Conservation (phyloP, 2,888 invertebrate genomes). For the Drosophila greeni region DNA sequence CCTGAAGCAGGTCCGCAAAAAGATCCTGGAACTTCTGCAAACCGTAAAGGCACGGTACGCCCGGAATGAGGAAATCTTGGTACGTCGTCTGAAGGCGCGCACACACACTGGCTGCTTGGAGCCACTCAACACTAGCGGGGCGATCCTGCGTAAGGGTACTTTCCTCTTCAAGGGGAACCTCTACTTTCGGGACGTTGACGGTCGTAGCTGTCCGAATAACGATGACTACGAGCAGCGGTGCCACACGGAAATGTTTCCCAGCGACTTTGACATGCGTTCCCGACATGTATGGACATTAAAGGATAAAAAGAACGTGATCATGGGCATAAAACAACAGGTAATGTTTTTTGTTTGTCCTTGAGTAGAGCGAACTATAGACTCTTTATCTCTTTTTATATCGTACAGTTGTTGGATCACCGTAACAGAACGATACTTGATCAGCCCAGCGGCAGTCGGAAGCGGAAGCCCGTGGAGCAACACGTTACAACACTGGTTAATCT, state of each 20-base stretch:
- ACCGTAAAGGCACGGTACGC: constrained; percentile 59
- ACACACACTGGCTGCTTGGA: constrained; percentile 36
- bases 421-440: neutral
- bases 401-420: constrained; percentile 56
- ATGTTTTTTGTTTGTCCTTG: neutral
- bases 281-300: constrained; percentile 81
- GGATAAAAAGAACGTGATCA: constrained; percentile 81
- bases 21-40: constrained; percentile 55
- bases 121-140: constrained; percentile 77
- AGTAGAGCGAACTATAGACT: neutral
- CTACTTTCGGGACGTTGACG: constrained; percentile 83
- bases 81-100: constrained; percentile 35
- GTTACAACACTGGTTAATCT: constrained; percentile 51
- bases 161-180: constrained; percentile 79
- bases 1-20: constrained; percentile 56
- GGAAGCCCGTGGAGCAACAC: constrained; percentile 45
- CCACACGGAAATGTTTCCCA: constrained; percentile 78
- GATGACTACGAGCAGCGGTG: constrained; percentile 81
- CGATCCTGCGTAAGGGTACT: constrained; percentile 75
- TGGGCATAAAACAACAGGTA: constrained; percentile 79
- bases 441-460: constrained; percentile 17
- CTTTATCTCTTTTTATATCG: too few species aligned
- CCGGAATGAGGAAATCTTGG: constrained; percentile 60
- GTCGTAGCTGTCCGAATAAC: constrained; percentile 82
- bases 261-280: constrained; percentile 77